Evolutionary conservation across 92 coral and sea anemone genomes (phyloP), one percentile per base, ranked within the genome.

Genomic region (Palythoa grandis): DNA sequence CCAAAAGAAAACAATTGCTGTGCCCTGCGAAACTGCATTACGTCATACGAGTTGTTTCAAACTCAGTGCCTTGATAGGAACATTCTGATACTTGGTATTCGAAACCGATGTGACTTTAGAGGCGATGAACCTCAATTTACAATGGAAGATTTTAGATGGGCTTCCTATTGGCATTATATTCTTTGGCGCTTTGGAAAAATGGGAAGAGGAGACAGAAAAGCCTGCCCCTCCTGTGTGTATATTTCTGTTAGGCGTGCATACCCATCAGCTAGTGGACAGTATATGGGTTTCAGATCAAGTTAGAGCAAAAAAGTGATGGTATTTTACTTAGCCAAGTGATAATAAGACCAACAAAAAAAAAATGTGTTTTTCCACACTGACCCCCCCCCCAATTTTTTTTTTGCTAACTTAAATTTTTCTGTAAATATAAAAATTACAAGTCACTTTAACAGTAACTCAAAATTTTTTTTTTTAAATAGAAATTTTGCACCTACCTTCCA

Each of bases 251-350:
- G 76, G 22, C 76, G 52, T 13, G 76, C 76, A 12, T 71, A 72
- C 23, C 76, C 76, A 40, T 72, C 76, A 0, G 76, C 76, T 39
- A 72, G 76, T 72, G 76, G 76, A 23, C 76, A 72, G 12, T 72
- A 72, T 40, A 72, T 72, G 76, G 76, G 53, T 39, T 72, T 72
- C 24, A 72, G 38, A 40, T 72, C 53, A 72, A 72, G 76, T 40
- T 72, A 37, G 53, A 22, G 7, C 14, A 70, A n/a, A n/a, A n/a
- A n/a, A n/a, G n/a, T n/a, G n/a, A n/a, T n/a, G n/a, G n/a, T n/a
- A n/a, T n/a, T n/a, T n/a, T n/a, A n/a, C n/a, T n/a, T n/a, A n/a
- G n/a, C n/a, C n/a, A n/a, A n/a, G n/a, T n/a, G n/a, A n/a, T n/a
- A n/a, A n/a, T n/a, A n/a, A n/a, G n/a, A n/a, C n/a, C n/a, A n/a